These are phyloP conservation scores for Didymodactylos carnosus DNA, from an alignment of 2,888 invertebrate species.

Conservation along the genomic window DNA sequence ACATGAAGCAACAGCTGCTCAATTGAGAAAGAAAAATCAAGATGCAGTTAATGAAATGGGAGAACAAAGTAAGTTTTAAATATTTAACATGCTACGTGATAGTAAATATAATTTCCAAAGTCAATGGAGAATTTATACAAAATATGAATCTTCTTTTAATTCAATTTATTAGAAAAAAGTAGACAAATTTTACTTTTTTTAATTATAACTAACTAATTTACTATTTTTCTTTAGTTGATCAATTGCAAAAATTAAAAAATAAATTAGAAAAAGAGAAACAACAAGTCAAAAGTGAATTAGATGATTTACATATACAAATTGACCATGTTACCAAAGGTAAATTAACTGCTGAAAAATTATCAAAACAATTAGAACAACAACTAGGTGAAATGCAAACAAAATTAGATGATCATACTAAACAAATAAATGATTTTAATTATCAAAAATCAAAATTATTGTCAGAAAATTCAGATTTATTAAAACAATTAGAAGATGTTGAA, in stretches of 20 bases:
- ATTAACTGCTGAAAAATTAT: conserved; percentile 88
- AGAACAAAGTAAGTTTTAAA: too few relatives aligned
- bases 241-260: conserved; percentile 15
- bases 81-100: too few relatives aligned
- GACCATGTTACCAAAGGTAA: conserved; percentile 96
- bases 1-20: conserved; percentile 84
- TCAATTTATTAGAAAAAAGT: too few relatives aligned
- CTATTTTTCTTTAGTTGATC: too few relatives aligned
- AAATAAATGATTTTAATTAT: conserved; percentile 64
- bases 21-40: conserved; percentile 98
- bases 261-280: conserved; percentile 90
- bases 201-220: too few relatives aligned
- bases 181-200: too few relatives aligned
- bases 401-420: conserved; percentile 88
- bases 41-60: conserved; percentile 98
- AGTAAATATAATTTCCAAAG: too few relatives aligned
- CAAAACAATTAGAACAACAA: conserved; percentile 87
- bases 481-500: conserved; percentile 94
- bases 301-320: conserved; percentile 84
- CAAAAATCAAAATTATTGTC: conserved; percentile 81
- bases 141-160: too few relatives aligned
- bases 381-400: conserved; percentile 81
- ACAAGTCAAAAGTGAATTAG: conserved; percentile 88
- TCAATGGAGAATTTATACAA: too few relatives aligned
- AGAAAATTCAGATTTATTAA: conserved; percentile 84